Evolutionary conservation across 2,888 invertebrate genomes (phyloP).

Genomic region (Drosophila colorata): DNA sequence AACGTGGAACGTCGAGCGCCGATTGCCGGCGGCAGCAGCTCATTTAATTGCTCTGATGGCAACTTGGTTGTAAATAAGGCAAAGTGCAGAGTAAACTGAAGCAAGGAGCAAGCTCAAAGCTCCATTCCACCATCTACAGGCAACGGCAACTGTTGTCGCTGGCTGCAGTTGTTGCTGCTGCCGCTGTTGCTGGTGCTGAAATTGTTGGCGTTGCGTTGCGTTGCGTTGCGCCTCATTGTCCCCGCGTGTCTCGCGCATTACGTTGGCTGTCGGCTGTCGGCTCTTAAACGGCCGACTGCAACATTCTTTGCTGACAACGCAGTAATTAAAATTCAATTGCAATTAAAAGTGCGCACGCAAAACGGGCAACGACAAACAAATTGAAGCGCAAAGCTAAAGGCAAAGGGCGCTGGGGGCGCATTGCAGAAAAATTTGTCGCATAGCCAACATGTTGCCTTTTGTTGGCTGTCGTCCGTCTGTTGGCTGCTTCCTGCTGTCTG

Average conservation of each 20-base stretch:
- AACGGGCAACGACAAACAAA: conserved; percentile 75
- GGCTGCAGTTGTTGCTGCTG: conserved; percentile 27
- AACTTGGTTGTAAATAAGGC: conserved; percentile 67
- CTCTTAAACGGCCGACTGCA: conserved; percentile 79
- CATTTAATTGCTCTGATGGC: conserved; percentile 73
- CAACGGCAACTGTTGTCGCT: conserved; percentile 55
- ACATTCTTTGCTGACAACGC: conserved; percentile 84
- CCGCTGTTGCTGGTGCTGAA: conserved; percentile 8
- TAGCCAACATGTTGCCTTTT: conserved; percentile 62
- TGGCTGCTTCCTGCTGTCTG: conserved; percentile 12
- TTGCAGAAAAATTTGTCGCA: conserved; percentile 70
- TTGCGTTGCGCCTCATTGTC: conserved; percentile 57
- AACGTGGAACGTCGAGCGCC: conserved; percentile 48
- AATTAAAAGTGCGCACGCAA: conserved; percentile 83
- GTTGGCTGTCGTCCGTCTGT: conserved; percentile 19
- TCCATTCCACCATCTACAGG: conserved; percentile 13
- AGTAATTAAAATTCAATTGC: conserved; percentile 85
- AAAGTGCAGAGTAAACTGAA: conserved; percentile 33
- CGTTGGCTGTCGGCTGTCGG: conserved; percentile 51
- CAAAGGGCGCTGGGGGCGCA: conserved; percentile 22
- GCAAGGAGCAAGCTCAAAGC: conserved; percentile 44
- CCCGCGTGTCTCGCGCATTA: conserved; percentile 34
- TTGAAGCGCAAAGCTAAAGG: conserved; percentile 45
- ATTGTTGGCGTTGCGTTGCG: conserved; percentile 29
- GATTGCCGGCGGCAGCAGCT: conserved; percentile 61